Conservation (phyloP, 1,140 invertebrate species). For the Anastrepha obliqua region DNA sequence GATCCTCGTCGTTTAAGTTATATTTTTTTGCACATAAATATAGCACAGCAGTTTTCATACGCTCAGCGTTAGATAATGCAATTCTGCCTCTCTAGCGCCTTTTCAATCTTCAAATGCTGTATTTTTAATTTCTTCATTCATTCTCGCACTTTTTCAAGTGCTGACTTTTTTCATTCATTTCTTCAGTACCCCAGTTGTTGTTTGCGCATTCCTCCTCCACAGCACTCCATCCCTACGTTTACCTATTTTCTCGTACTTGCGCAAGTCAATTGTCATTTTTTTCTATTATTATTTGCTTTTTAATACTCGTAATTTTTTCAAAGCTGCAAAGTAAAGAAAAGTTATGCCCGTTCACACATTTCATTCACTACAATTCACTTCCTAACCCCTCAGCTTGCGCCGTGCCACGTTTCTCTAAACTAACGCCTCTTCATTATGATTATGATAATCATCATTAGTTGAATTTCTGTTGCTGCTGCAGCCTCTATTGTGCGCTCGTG, state of each 20-base stretch:
- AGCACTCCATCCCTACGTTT: not conserved
- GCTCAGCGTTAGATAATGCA: too few species aligned
- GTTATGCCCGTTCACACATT: not conserved
- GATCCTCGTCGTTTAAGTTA: too few species aligned
- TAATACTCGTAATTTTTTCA: not conserved
- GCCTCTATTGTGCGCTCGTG: not conserved
- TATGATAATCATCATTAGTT: constrained; percentile 45
- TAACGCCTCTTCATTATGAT: not conserved
- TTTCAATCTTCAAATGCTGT: not conserved
- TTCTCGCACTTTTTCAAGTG: not conserved
- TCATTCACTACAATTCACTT: not conserved
- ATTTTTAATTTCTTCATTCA: constrained; percentile 1
- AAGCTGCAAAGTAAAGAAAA: constrained; percentile 13
- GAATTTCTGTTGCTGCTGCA: constrained; percentile 1
- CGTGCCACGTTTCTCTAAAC: not conserved
- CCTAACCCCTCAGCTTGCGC: not conserved
- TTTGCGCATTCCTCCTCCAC: not conserved
- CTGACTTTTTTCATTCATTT: not conserved
- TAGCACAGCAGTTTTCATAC: too few species aligned
- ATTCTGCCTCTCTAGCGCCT: not conserved
- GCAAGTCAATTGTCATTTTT: not conserved
- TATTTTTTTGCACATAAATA: too few species aligned
- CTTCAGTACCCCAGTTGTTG: not conserved
- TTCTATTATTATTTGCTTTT: constrained; percentile 13
- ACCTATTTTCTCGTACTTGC: not conserved